A percentile compares a stretch with the other conserved stretches of the same genome.
Evolutionary conservation across 2,888 invertebrate genomes (phyloP).

Genomic region (Agonum fuliginosum): DNA sequence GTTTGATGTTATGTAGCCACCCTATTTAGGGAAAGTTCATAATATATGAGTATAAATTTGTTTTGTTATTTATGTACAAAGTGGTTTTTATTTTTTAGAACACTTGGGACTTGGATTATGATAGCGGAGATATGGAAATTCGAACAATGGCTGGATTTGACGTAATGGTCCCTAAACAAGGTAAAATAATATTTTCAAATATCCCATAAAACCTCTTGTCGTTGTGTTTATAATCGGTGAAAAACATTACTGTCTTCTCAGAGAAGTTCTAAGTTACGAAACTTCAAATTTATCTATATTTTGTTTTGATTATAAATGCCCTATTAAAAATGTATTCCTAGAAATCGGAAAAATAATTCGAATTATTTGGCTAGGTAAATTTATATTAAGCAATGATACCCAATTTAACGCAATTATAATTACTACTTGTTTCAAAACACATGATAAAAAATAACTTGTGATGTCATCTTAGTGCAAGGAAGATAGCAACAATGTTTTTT

Average conservation of each 20-base stretch:
- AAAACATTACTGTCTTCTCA: no score
- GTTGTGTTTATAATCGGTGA: background rate
- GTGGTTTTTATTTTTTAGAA: slow-evolving; percentile 70
- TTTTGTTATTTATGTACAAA: no score
- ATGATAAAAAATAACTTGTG: slow-evolving; percentile 50
- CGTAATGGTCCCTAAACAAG: slow-evolving; percentile 73
- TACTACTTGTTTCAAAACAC: slow-evolving; percentile 48
- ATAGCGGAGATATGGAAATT: slow-evolving; percentile 68
- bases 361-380: slow-evolving; percentile 43
- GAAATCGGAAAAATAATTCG: slow-evolving; percentile 5
- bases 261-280: no score
- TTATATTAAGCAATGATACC: slow-evolving; percentile 44
- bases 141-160: slow-evolving; percentile 79
- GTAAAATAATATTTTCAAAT: slow-evolving; percentile 64
- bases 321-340: background rate
- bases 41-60: no score
- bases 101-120: slow-evolving; percentile 69
- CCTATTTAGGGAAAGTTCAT: no score
- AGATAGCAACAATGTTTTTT: slow-evolving; percentile 50
- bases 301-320: background rate
- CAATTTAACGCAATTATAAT: slow-evolving; percentile 51
- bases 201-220: background rate
- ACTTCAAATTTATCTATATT: background rate
- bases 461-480: slow-evolving; percentile 52
- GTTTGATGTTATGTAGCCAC: no score